Conservation (phyloP, 2,888 invertebrate species). For the Brachypterus glaber region DNA sequence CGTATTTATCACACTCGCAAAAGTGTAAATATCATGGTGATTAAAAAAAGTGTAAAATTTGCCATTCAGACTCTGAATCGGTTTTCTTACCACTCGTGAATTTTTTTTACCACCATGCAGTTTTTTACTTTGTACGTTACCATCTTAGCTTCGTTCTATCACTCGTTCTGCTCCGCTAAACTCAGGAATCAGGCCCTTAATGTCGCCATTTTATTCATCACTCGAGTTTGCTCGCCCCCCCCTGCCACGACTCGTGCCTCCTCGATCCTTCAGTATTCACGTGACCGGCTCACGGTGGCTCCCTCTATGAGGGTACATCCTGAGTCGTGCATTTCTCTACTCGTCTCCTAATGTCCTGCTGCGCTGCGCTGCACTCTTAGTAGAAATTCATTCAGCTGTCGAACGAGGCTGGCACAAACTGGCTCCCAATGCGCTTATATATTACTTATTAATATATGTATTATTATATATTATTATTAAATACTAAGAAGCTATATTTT, state of each 20-base stretch:
- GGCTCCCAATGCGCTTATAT: slow-evolving; percentile 30
- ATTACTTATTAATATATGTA: slow-evolving; percentile 34
- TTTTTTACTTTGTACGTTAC: too few species aligned
- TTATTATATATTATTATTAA: slow-evolving; percentile 30
- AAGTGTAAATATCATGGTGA: too few species aligned
- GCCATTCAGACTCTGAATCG: too few species aligned
- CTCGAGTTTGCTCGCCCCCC: slow-evolving; percentile 24
- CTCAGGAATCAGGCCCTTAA: background rate
- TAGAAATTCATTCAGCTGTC: slow-evolving; percentile 26
- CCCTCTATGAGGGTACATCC: too few species aligned
- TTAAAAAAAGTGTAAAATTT: too few species aligned
- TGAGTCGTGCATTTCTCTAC: slow-evolving; percentile 25
- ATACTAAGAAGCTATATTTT: slow-evolving; percentile 36
- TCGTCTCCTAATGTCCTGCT: slow-evolving; percentile 12
- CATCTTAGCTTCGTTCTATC: too few species aligned
- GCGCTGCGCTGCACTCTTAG: slow-evolving; percentile 24
- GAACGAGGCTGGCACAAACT: slow-evolving; percentile 21
- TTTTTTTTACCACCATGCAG: too few species aligned
- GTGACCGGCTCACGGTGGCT: too few species aligned
- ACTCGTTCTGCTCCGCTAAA: too few species aligned
- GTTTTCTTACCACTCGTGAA: too few species aligned
- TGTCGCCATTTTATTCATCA: slow-evolving; percentile 1
- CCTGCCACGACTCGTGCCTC: slow-evolving; percentile 32
- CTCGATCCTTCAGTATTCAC: slow-evolving; percentile 36
- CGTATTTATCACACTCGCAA: too few species aligned